These are phyloP conservation scores for Oxyura jamaicensis DNA, from an alignment of 2,113 vertebrate species.

Conservation along the genomic window DNA sequence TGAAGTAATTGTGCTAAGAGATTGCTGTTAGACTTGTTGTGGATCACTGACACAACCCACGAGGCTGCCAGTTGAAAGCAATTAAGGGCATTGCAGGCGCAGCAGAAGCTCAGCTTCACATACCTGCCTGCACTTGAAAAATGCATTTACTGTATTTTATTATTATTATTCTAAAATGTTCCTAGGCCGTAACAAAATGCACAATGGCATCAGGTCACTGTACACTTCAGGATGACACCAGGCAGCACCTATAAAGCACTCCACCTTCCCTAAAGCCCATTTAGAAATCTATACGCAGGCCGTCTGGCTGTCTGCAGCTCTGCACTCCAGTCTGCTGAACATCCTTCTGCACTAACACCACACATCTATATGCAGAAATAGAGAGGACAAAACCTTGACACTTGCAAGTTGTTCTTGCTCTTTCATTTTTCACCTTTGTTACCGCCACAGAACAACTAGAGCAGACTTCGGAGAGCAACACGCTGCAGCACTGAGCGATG, in stretches of 20 bases:
- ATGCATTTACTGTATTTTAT: neutral
- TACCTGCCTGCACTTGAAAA: neutral
- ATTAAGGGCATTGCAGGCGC: neutral
- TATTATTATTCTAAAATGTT: neutral
- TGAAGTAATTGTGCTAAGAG: neutral
- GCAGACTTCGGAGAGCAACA: rapidly evolving
- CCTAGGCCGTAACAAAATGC: neutral
- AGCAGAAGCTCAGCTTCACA: neutral
- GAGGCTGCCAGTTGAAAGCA: neutral
- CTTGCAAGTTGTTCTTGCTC: neutral
- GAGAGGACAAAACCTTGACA: neutral
- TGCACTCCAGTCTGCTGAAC: neutral
- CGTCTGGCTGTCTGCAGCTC: slow-evolving; percentile 25
- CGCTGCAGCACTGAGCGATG: neutral
- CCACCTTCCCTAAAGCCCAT: slow-evolving; percentile 33
- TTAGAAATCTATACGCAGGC: slow-evolving; percentile 62
- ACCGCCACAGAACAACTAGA: neutral
- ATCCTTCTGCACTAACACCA: neutral
- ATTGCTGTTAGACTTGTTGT: neutral
- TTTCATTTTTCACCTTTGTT: neutral
- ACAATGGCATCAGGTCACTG: neutral
- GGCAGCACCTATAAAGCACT: slow-evolving; percentile 31
- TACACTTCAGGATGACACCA: neutral
- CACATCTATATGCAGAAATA: neutral
- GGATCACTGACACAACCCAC: neutral